phyloP scores from a whole-genome alignment of 1,140 invertebrate species.

The Camponotus floridanus region DNA sequence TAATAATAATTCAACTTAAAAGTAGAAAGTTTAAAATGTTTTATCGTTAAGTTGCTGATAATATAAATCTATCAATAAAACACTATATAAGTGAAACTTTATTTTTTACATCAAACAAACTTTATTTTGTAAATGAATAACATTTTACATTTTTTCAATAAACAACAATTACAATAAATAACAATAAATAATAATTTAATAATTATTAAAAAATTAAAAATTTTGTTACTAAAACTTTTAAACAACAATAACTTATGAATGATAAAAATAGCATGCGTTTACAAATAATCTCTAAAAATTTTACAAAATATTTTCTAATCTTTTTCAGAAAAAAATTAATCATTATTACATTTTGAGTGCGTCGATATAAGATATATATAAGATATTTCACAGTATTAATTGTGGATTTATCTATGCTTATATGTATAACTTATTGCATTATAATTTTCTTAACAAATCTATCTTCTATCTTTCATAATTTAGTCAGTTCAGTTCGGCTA shows the following conservation, averaged over 20 bases:
- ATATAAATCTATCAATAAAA: no score
- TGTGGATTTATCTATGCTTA: not conserved
- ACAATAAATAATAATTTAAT: no score
- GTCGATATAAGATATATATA: not conserved
- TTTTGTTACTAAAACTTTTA: not conserved
- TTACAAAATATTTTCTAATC: not conserved
- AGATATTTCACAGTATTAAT: not conserved
- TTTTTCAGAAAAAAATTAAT: not conserved
- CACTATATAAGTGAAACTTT: no score
- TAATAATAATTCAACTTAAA: not conserved
- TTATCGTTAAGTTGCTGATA: no score
- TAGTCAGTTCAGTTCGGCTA: constrained; percentile 86
- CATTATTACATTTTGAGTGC: no score
- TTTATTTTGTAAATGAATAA: no score
- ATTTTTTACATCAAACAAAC: no score
- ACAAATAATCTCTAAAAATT: not conserved
- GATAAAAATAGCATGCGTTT: not conserved
- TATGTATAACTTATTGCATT: not conserved
- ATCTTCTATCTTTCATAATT: not conserved
- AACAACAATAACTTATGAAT: not conserved
- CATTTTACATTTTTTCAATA: no score
- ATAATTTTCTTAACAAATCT: not conserved
- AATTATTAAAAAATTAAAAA: no score
- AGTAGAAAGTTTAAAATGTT: not conserved
- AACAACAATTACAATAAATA: no score